phyloP scores from a whole-genome alignment of 2,888 invertebrate genomes.

The Petrolisthes manimaculis region DNA sequence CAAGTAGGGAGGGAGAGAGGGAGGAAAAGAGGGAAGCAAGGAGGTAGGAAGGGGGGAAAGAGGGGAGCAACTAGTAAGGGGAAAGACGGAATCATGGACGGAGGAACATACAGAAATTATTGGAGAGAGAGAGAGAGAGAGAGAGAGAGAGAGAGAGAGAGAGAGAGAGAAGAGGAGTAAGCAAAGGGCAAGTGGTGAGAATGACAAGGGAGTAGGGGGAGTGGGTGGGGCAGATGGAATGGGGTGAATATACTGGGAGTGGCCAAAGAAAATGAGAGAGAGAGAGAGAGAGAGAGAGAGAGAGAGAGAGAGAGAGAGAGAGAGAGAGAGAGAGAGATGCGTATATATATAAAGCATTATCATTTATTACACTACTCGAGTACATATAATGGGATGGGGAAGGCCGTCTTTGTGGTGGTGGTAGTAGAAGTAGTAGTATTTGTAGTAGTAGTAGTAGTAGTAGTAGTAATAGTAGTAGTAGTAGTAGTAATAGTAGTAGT shows the following conservation, averaged over 20 bases:
- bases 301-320: background rate
- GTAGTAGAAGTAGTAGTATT: too few relatives aligned
- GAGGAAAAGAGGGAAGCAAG: background rate
- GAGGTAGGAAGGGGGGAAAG: conserved; percentile 1
- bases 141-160: background rate
- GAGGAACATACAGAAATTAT: background rate
- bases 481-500: background rate
- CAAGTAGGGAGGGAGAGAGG: background rate
- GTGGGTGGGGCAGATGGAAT: background rate
- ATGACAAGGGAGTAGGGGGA: background rate
- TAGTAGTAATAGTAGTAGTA: background rate
- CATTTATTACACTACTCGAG: background rate
- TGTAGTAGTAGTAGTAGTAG: background rate
- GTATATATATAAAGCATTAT: too few relatives aligned
- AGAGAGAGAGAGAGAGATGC: background rate
- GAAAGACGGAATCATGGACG: background rate
- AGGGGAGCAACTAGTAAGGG: background rate
- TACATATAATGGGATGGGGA: background rate
- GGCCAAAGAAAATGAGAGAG: background rate
- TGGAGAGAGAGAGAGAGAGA: background rate
- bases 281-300: background rate
- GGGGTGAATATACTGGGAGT: background rate
- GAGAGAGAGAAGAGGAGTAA: background rate
- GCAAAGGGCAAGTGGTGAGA: background rate
- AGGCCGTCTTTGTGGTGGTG: too few relatives aligned